Conservation (phyloP, 2,797 vertebrate genomes). For the Cossypha heuglini region DNA sequence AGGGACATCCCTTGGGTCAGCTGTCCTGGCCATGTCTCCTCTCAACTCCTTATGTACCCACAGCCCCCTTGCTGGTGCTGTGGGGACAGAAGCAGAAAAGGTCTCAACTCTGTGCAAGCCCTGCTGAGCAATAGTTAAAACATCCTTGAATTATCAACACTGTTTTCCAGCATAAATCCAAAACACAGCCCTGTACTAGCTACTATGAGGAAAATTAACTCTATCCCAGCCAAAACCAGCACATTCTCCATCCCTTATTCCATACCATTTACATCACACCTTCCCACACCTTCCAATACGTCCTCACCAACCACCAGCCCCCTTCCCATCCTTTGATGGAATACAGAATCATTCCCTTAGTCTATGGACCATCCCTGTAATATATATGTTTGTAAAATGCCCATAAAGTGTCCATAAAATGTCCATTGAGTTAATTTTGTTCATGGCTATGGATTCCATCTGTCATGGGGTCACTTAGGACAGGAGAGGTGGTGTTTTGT, state of each 20-base stretch:
- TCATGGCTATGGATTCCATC: neutral
- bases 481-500: neutral
- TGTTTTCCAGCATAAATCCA: neutral
- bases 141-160: neutral
- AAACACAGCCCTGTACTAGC: neutral
- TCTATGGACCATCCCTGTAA: neutral
- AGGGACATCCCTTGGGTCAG: neutral
- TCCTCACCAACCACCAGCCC: neutral
- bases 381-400: rapidly evolving
- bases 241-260: neutral
- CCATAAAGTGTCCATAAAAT: neutral
- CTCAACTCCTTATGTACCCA: neutral
- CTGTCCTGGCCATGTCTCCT: neutral
- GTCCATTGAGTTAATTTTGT: neutral
- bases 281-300: neutral
- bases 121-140: neutral
- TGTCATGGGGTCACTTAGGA: neutral
- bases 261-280: neutral
- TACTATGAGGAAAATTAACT: neutral
- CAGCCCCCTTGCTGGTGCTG: neutral
- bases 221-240: neutral
- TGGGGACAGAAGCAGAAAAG: neutral
- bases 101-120: neutral
- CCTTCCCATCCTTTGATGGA: neutral
- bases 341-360: neutral